Evolutionary conservation across 2,113 vertebrate species (phyloP).

Genomic region (Grallaria varia): DNA sequence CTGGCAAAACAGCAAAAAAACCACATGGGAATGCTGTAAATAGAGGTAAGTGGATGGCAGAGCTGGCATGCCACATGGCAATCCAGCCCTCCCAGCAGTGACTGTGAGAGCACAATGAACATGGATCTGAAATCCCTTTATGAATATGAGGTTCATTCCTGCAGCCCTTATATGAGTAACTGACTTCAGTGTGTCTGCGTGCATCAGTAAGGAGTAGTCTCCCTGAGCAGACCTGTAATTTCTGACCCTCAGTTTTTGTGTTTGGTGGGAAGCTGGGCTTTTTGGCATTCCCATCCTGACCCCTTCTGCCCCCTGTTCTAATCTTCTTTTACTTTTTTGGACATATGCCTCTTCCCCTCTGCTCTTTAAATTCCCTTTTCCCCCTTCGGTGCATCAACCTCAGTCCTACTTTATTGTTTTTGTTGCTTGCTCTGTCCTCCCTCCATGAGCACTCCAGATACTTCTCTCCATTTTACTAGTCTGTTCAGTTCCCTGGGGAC

Average conservation of each 20-base stretch:
- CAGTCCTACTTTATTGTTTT: slow-evolving; percentile 36
- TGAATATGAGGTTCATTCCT: not conserved
- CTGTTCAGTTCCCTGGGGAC: slow-evolving; percentile 16
- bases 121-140: not conserved
- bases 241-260: not conserved
- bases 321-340: slow-evolving; percentile 31
- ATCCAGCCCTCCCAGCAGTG: not conserved
- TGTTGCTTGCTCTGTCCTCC: slow-evolving; percentile 19
- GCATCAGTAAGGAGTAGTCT: not conserved
- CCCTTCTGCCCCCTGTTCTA: not conserved
- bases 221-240: not conserved
- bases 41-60: not conserved
- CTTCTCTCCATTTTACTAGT: slow-evolving; percentile 14
- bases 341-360: not conserved
- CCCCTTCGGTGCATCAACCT: not conserved
- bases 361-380: slow-evolving; percentile 36
- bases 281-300: slow-evolving; percentile 5
- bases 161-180: not conserved
- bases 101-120: not conserved
- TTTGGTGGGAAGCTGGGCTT: not conserved
- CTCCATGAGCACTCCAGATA: slow-evolving; percentile 14
- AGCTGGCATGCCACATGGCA: fast-evolving
- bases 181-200: not conserved
- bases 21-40: not conserved
- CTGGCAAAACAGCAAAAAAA: not conserved